Evolutionary conservation across 2,797 vertebrate species (phyloP), one percentile per base, ranked within the genome.

Genomic region (Helostoma temminkii): DNA sequence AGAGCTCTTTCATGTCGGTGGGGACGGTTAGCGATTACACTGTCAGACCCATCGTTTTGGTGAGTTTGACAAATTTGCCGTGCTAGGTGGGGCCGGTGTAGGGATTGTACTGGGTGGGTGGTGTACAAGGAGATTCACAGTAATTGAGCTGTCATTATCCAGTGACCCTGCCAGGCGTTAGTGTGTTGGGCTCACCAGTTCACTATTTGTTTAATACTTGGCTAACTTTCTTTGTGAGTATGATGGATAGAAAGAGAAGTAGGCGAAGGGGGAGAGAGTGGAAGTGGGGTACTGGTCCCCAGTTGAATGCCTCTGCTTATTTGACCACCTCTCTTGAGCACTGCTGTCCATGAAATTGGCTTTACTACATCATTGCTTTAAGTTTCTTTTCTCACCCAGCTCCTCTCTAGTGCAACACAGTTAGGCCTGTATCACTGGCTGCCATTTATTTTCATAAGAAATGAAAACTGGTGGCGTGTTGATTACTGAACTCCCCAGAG

Each of bases 381-480:
- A 96, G 94, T 86, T 89, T 57, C 71, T 36, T 72, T 74, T 78
- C 71, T 83, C 76, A 82, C 94, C 91, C 93, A 89, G 65, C 87
- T 88, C 88, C 95, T 95, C 92, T 92, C 93, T 82, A 93, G 92
- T 93, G 94, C 94, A 93, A 90, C 93, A 93, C 95, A 96, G 97
- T 97, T 97, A 96, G 71, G 78, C 94, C 93, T 93, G 93, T 95
- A 95, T 96, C 90, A 93, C 94, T 88, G 89, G 93, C 95, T 96
- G 95, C 95, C 95, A 96, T 97, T 97, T 97, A 95, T 96, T 96
- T 97, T 96, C 94, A 96, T 95, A 96, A 95, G 95, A 95, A 95
- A 96, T 85, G 94, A 95, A 95, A 96, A 94, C 93, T 79, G 85
- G 94, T 94, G 95, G 94, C 92, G 95, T 92, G 94, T 95, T 96